phyloP scores from a whole-genome alignment of 2,113 vertebrate genomes.

The Vidua macroura region DNA sequence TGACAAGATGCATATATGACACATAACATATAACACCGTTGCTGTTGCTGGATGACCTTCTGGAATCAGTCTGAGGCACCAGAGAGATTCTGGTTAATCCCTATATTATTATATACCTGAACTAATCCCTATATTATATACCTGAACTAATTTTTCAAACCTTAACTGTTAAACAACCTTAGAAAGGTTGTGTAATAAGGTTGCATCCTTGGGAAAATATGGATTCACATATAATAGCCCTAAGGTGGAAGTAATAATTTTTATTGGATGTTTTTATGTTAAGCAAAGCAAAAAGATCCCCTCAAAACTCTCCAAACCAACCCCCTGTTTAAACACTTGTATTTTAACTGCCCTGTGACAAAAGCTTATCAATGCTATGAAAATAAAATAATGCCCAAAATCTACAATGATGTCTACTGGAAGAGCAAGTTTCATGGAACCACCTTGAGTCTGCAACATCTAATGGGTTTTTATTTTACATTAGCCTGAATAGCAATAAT shows the following conservation, averaged over 20 bases:
- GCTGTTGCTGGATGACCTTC: background rate
- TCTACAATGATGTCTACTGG: background rate
- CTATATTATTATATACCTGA: background rate
- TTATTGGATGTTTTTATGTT: background rate
- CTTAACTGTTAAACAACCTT: background rate
- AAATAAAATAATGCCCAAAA: background rate
- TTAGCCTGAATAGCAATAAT: background rate
- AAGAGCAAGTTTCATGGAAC: background rate
- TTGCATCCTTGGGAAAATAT: background rate
- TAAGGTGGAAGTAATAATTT: background rate
- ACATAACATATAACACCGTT: background rate
- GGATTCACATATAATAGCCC: background rate
- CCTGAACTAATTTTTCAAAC: background rate
- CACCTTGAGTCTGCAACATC: background rate
- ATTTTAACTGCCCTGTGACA: background rate
- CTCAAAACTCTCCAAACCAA: background rate
- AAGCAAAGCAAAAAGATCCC: background rate
- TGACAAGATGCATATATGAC: background rate
- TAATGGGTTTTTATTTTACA: background rate
- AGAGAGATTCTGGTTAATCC: background rate
- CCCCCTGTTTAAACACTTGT: background rate
- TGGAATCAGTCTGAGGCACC: background rate
- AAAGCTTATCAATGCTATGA: background rate
- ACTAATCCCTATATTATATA: background rate
- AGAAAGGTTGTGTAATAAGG: background rate